Evolutionary conservation across 2,113 vertebrate species (phyloP).

Genomic region (Calidris pugnax): DNA sequence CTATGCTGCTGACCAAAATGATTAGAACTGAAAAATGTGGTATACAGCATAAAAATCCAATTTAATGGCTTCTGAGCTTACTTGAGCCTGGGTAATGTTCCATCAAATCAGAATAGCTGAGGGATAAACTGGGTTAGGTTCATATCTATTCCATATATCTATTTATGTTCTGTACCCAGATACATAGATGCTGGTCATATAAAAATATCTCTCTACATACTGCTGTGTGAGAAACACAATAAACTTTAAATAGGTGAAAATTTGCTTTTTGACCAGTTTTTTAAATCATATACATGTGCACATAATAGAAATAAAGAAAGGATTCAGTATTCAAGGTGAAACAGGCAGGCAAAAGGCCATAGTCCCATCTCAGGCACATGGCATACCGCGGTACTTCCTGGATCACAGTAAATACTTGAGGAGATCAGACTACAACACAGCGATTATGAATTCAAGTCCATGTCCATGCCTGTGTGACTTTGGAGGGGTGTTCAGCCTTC

Average conservation of each 20-base stretch:
- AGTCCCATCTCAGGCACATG: not conserved
- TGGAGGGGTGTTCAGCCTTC: not conserved
- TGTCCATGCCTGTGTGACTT: not conserved
- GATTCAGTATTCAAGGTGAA: not conserved
- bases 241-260: not conserved
- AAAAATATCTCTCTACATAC: not conserved
- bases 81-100: conserved; percentile 38
- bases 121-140: conserved; percentile 33
- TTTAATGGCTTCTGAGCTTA: conserved; percentile 51
- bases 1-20: conserved; percentile 3
- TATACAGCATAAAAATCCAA: conserved; percentile 44
- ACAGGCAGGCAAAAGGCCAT: not conserved
- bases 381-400: not conserved
- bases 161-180: not conserved
- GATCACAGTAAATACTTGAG: not conserved
- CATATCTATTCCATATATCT: not conserved
- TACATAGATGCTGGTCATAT: not conserved
- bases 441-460: not conserved
- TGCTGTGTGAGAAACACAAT: not conserved
- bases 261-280: not conserved
- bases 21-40: conserved; percentile 45
- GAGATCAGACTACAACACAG: not conserved
- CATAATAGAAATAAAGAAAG: not conserved
- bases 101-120: conserved; percentile 47
- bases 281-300: not conserved